Percentiles rank a stretch among this genome's conserved stretches.
These are phyloP conservation scores for Calyptommatus sinebrachiatus DNA, from an alignment of 2,113 vertebrate genomes.

Conservation along the genomic window DNA sequence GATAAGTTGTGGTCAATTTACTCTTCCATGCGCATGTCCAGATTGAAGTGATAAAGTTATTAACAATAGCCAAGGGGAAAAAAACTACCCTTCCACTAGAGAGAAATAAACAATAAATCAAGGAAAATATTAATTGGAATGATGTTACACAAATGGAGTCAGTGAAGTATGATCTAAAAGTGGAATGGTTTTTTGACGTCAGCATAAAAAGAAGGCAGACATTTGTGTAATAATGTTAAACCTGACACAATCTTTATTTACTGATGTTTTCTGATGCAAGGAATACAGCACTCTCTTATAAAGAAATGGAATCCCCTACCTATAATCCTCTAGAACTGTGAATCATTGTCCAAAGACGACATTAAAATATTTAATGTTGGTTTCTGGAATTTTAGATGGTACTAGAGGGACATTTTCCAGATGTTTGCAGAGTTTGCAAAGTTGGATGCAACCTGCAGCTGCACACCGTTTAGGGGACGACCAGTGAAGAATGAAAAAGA, in stretches of 20 bases:
- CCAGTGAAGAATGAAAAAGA: not conserved
- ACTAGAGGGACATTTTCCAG: conserved; percentile 25
- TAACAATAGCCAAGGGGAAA: too few relatives aligned
- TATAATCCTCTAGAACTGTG: not conserved
- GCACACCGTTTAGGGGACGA: not conserved
- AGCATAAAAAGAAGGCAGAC: too few relatives aligned
- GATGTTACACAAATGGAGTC: too few relatives aligned
- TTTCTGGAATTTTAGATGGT: conserved; percentile 20
- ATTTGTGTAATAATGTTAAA: too few relatives aligned
- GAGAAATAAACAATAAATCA: too few relatives aligned
- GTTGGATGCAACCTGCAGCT: conserved; percentile 9
- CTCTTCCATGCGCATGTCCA: too few relatives aligned
- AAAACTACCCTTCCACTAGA: too few relatives aligned
- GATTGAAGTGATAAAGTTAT: too few relatives aligned
- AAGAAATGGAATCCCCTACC: not conserved
- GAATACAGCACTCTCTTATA: not conserved
- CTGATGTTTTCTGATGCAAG: not conserved
- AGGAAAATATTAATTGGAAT: too few relatives aligned
- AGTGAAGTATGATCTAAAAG: too few relatives aligned
- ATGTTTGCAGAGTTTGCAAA: conserved; percentile 5
- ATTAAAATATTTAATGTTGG: conserved; percentile 29
- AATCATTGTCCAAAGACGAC: conserved; percentile 11
- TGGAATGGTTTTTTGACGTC: too few relatives aligned
- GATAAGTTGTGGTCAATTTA: not conserved
- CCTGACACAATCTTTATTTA: not conserved